Percentiles rank a stretch among this genome's conserved stretches.
Evolutionary conservation across 2,888 invertebrate species (phyloP).

Genomic region (Rhaphigaster nebulosa): DNA sequence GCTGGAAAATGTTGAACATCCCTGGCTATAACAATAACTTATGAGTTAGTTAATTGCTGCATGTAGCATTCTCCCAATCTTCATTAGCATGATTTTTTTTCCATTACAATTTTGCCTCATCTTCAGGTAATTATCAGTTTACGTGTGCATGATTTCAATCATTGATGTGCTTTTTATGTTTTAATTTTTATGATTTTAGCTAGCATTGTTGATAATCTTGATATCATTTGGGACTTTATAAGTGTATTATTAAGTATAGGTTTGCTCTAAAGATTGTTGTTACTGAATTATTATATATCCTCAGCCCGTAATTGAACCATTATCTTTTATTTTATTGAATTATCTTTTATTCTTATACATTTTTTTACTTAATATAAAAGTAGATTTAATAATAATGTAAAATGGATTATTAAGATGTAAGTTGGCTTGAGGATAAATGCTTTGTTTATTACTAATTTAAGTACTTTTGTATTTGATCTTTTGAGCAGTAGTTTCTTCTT

Average conservation of each 20-base stretch:
- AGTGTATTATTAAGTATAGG: background rate
- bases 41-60: background rate
- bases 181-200: background rate
- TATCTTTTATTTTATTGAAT: background rate
- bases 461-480: background rate
- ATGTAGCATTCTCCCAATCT: background rate
- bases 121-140: background rate
- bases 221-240: background rate
- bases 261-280: background rate
- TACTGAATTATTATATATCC: background rate
- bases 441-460: background rate
- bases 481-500: background rate
- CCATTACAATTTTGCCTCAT: background rate
- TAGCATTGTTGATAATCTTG: background rate
- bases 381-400: too few species aligned
- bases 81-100: slow-evolving; percentile 9
- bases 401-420: too few species aligned
- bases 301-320: background rate
- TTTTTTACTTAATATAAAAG: too few species aligned
- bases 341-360: background rate
- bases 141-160: background rate
- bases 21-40: slow-evolving; percentile 3
- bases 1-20: background rate
- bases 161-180: background rate
- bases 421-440: too few species aligned